Evolutionary conservation across 2,113 vertebrate species (phyloP).

Genomic region (Pogonocichla stellata): DNA sequence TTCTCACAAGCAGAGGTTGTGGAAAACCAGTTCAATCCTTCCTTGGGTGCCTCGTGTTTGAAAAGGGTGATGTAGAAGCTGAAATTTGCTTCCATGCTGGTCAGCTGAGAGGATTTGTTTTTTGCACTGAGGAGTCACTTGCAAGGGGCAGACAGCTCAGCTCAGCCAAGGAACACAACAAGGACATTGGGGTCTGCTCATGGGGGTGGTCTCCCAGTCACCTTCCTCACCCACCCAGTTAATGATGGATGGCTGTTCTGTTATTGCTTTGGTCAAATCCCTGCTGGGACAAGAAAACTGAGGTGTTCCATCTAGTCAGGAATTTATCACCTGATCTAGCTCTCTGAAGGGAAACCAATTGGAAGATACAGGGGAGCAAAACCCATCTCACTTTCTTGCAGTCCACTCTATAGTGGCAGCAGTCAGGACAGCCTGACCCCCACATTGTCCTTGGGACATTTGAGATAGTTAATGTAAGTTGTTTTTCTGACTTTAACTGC

Average conservation of each 20-base stretch:
- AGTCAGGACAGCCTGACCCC: too few species aligned
- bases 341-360: neutral
- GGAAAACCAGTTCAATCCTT: neutral
- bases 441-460: accelerated
- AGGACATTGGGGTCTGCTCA: accelerated
- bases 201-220: too few species aligned
- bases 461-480: neutral
- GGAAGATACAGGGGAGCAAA: neutral
- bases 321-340: neutral
- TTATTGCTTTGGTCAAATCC: neutral
- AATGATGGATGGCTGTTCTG: neutral
- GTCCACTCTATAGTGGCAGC: accelerated
- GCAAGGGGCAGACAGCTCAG: neutral
- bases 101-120: neutral
- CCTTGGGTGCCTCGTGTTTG: neutral
- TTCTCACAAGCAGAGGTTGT: neutral
- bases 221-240: neutral
- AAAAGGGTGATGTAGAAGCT: neutral
- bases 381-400: neutral
- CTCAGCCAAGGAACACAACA: neutral
- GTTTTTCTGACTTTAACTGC: neutral
- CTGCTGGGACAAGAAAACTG: neutral
- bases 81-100: neutral
- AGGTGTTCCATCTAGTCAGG: neutral
- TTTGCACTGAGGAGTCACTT: neutral